These are phyloP conservation scores for Corapipo altera DNA, from an alignment of 2,113 vertebrate genomes.

Conservation along the genomic window DNA sequence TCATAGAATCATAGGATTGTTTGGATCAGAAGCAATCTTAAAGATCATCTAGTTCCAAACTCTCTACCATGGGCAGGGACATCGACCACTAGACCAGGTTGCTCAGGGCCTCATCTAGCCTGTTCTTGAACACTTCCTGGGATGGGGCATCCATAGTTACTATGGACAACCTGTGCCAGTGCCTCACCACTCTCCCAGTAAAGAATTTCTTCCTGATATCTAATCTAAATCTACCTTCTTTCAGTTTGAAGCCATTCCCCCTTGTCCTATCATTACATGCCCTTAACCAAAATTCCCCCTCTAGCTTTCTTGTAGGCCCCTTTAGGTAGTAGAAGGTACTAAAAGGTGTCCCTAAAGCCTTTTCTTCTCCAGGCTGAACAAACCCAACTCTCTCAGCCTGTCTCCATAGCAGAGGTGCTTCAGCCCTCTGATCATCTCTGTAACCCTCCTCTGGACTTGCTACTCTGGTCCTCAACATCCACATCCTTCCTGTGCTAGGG, in stretches of 20 bases:
- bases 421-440: not conserved
- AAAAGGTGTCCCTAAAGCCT: not conserved
- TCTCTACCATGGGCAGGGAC: not conserved
- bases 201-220: not conserved
- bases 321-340: not conserved
- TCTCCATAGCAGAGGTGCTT: not conserved
- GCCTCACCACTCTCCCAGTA: not conserved
- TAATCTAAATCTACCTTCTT: not conserved
- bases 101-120: too few species aligned
- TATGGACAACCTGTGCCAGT: not conserved
- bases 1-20: not conserved
- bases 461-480: not conserved
- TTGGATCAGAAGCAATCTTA: rapidly evolving
- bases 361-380: not conserved
- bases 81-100: not conserved
- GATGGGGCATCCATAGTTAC: not conserved
- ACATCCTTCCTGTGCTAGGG: not conserved
- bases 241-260: not conserved
- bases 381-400: rapidly evolving
- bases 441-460: not conserved
- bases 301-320: not conserved
- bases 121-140: not conserved
- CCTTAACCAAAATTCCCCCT: not conserved
- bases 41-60: not conserved
- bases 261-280: not conserved